Percentiles rank a stretch among this genome's conserved stretches.
These are phyloP conservation scores for Pituophis catenifer DNA, from an alignment of 2,113 vertebrate genomes.

Conservation along the genomic window DNA sequence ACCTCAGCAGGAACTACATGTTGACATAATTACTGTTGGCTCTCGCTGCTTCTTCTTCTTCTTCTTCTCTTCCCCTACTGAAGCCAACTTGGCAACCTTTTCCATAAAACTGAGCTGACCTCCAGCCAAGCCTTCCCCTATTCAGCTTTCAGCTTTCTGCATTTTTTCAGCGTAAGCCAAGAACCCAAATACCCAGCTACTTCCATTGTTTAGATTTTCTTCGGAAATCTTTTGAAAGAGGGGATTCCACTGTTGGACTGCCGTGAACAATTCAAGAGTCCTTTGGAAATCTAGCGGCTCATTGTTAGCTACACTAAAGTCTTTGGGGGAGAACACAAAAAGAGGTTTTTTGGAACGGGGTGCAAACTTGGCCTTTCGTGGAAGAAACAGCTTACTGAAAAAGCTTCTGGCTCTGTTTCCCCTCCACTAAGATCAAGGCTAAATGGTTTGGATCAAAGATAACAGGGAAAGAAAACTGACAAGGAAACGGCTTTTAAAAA, in stretches of 20 bases:
- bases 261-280: neutral
- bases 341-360: constrained; percentile 56
- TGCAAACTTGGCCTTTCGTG: constrained; percentile 49
- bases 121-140: constrained; percentile 78
- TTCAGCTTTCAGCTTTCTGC: constrained; percentile 64
- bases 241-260: constrained; percentile 36
- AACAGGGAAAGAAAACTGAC: constrained; percentile 44
- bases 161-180: constrained; percentile 52
- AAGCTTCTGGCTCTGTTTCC: constrained; percentile 47
- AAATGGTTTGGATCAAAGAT: constrained; percentile 39
- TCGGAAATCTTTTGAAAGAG: constrained; percentile 59
- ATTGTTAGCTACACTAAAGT: constrained; percentile 39
- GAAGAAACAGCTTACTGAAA: constrained; percentile 54
- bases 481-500: neutral
- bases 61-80: constrained; percentile 23
- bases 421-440: constrained; percentile 38
- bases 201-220: constrained; percentile 54
- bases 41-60: constrained; percentile 11
- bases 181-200: constrained; percentile 59
- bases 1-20: constrained; percentile 71
- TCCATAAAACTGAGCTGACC: constrained; percentile 67
- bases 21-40: constrained; percentile 81
- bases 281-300: neutral
- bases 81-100: constrained; percentile 73
- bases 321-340: constrained; percentile 53